Evolutionary conservation across 2,888 invertebrate genomes (phyloP), one percentile per base, ranked within the genome.

Genomic region (Podotricha telesiphe): DNA sequence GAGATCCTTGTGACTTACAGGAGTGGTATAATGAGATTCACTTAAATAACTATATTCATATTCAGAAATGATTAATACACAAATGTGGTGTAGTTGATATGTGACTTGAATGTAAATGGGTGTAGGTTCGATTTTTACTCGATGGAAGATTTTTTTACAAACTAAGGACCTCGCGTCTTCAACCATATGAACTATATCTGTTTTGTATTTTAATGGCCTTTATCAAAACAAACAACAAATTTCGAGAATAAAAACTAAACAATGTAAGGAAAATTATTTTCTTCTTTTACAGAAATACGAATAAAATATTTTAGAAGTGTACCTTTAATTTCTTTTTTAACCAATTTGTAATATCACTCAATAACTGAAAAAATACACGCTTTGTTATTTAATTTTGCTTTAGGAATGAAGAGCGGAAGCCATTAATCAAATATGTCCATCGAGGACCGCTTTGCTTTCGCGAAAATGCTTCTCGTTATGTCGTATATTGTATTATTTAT

Each of bases 1-100:
- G 28, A 50, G 66, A 22, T 22, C 66, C 66, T 50, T 10, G 28
- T 59, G 58, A 50, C 22, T 59, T 48, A 48, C 40, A 19, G n/a
- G 47, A 42, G 66, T 48, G 28, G 55, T 17, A 37, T 59, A 45
- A 66, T 50, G 40, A 59, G 50, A 66, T 61, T 28, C 1, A 28
- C 17, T 61, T 28, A 47, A 17, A 47, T 48, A 22, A 3, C 42
- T 58, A 42, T 58, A 42, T 58, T 8, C 20, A 10, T 58, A 20
- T 40, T 1, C 19, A 15, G 15, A 10, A 58, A 42, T 42, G 40
- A 17, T 58, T 40, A 42, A 17, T 20, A n/a, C n/a, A 40, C 8
- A 20, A 15, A 20, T 58, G 56, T 40, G 28, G 28, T 28, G 6
- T 2, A 28, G 6, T 6, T 28, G n/a, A n/a, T n/a, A n/a, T n/a